Evolutionary conservation across 2,113 vertebrate genomes (phyloP).

Genomic region (Chionomys nivalis): DNA sequence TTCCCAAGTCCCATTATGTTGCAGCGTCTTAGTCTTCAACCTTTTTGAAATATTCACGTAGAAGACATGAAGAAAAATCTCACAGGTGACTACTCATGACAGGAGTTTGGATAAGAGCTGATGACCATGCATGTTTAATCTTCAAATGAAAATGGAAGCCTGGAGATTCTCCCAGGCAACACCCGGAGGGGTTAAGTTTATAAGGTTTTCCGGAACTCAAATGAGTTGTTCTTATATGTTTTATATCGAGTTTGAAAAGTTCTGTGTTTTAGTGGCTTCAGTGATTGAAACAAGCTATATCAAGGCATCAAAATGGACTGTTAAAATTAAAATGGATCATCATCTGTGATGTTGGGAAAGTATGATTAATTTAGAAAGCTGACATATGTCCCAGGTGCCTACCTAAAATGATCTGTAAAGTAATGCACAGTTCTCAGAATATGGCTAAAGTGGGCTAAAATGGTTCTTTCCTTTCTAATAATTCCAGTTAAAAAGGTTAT

Average conservation of each 20-base stretch:
- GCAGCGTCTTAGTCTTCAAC: background rate
- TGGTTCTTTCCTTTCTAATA: constrained; percentile 45
- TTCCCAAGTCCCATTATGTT: background rate
- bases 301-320: constrained; percentile 25
- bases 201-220: background rate
- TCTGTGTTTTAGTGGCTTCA: constrained; percentile 2
- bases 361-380: constrained; percentile 67
- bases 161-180: background rate
- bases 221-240: constrained; percentile 19
- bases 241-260: background rate
- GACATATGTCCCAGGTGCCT: constrained; percentile 62
- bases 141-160: background rate
- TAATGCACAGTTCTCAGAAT: background rate
- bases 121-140: background rate
- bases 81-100: background rate
- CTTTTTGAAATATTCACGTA: background rate
- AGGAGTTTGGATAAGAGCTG: background rate
- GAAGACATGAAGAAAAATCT: background rate
- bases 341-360: constrained; percentile 46
- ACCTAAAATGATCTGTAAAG: constrained; percentile 33
- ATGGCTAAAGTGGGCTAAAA: background rate
- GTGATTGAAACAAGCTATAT: constrained; percentile 33
- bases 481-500: constrained; percentile 40
- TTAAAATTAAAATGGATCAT: constrained; percentile 59
- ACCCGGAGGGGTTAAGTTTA: background rate